Base-by-base conservation (phyloP, 2,113 vertebrate species). In the Callorhinus ursinus region DNA sequence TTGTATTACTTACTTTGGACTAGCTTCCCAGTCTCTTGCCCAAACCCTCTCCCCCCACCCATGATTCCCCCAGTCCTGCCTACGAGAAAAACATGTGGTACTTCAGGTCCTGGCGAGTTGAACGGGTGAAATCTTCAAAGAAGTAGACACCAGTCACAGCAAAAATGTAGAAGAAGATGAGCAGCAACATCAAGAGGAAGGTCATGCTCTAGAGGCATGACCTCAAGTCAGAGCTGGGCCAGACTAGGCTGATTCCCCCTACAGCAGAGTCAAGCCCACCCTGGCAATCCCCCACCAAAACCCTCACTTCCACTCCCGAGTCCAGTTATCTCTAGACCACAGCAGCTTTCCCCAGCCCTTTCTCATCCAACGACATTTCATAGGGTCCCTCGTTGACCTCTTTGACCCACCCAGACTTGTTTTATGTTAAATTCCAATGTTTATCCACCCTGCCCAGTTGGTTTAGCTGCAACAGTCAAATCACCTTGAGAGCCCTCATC, bases 121-220 rank as follows among this genome's bases (percentile, higher is more conserved):
- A 98, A 65, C 71, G 97, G 31, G 95, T 98, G 19, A 98, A 98
- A 31, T 65, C 74, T 83, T 98, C 77, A 21, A 98, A 98, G 97
- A 98, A 94, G 97, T 97, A 96, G 96, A 98, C 93, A n/a, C 98
- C 98, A 14, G 98, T 31, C 21, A 99, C 91, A 49, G 97, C 95
- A 94, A 98, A 98, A 57, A 98, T 93, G 42, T 98, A 98, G 92
- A 98, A 97, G 97, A 98, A 98, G 77, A 99, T 97, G 9, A 97
- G 65, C 59, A 98, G 90, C 92, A 98, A 84, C 93, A 98, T 87
- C 94, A 98, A 85, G 74, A 99, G 98, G 95, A 98, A 99, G 49
- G 90, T 97, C 98, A 98, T 98, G 19, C 98, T 97, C 98, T 98
- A 63, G 28, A 97, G 31, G 80, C 83, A 94, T 16, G 28, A 95